phyloP scores from a whole-genome alignment of 2,888 invertebrate genomes.

The Megastigmus dorsalis region DNA sequence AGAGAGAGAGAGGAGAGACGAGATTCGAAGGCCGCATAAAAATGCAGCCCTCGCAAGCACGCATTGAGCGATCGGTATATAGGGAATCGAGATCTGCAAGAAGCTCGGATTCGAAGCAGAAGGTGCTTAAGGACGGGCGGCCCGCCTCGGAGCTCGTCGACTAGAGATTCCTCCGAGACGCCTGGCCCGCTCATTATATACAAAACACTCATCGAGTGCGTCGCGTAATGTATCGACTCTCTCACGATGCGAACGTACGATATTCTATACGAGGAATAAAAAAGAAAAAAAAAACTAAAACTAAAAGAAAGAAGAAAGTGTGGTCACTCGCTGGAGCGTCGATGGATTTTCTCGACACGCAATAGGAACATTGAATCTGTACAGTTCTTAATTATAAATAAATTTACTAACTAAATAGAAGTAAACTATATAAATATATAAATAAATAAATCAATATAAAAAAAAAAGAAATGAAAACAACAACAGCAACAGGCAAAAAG shows the following conservation, averaged over 20 bases:
- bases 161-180: slow-evolving; percentile 25
- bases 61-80: no score
- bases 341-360: slow-evolving; percentile 68
- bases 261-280: slow-evolving; percentile 24
- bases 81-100: background rate
- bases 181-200: no score
- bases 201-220: no score
- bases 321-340: slow-evolving; percentile 61
- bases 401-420: slow-evolving; percentile 72
- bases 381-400: slow-evolving; percentile 74
- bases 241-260: slow-evolving; percentile 29
- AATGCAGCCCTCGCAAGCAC: background rate
- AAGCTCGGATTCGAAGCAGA: slow-evolving; percentile 3
- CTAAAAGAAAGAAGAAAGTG: slow-evolving; percentile 22
- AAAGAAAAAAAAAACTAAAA: slow-evolving; percentile 1
- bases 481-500: slow-evolving; percentile 25
- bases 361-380: slow-evolving; percentile 74
- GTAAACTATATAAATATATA: slow-evolving; percentile 65
- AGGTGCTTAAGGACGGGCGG: slow-evolving; percentile 33
- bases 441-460: slow-evolving; percentile 63
- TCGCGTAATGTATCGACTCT: slow-evolving; percentile 35
- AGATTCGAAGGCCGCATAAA: background rate
- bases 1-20: slow-evolving; percentile 19
- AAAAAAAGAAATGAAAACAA: slow-evolving; percentile 17
- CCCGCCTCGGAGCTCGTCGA: slow-evolving; percentile 29